phyloP scores from a whole-genome alignment of 2,888 invertebrate species.

The Himalopsyche anomala region DNA sequence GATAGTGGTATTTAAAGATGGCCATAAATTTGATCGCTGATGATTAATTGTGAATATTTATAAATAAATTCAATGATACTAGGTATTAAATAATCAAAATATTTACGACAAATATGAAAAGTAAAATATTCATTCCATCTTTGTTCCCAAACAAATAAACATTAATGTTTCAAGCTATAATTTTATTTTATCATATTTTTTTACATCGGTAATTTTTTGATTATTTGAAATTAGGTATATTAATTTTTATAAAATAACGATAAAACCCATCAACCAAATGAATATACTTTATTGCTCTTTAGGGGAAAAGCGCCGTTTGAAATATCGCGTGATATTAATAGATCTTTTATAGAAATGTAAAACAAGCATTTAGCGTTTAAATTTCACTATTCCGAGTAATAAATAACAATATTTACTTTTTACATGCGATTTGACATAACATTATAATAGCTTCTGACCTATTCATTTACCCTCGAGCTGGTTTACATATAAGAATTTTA shows the following conservation, averaged over 20 bases:
- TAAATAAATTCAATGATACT: no score
- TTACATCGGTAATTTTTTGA: no score
- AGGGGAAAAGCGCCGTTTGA: not conserved
- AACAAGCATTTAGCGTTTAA: constrained; percentile 40
- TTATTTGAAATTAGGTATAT: no score
- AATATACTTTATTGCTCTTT: not conserved
- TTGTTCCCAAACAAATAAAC: no score
- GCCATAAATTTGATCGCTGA: no score
- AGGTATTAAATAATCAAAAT: no score
- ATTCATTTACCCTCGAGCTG: not conserved
- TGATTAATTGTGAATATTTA: no score
- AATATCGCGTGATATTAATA: not conserved
- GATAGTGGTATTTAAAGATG: no score
- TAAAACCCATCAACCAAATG: not conserved
- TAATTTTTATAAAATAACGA: not conserved
- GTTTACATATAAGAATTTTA: not conserved
- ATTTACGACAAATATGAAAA: no score
- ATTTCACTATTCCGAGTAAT: constrained; percentile 15
- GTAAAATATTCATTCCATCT: no score
- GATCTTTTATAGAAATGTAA: constrained; percentile 22
- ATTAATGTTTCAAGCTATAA: no score
- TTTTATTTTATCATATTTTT: no score
- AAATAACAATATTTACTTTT: constrained; percentile 35
- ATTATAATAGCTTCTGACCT: not conserved
- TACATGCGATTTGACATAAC: constrained; percentile 34